Base-by-base conservation (phyloP, 2,888 invertebrate genomes). In the Tenthredo livida region DNA sequence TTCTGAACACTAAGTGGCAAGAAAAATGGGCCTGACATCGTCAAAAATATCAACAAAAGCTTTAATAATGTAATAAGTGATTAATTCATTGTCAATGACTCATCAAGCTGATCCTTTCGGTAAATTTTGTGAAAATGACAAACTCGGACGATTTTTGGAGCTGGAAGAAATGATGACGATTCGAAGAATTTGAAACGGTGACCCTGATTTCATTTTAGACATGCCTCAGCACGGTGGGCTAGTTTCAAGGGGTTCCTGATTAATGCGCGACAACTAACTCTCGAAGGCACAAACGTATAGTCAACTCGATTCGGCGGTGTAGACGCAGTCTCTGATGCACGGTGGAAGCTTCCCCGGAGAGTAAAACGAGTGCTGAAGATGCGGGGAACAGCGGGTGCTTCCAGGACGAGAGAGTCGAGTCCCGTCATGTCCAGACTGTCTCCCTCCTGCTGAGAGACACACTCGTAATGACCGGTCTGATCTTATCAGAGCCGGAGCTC, bases 391-490 rank as follows among this genome's bases (percentile, higher is more conserved):
- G 87, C 86, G 88, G 87, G 87, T 87, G 88, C 88, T 87, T 87
- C 88, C 85, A 87, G 89, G 90, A 90, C 89, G 90, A 89, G 90
- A 90, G 90, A 90, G 90, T 89, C 90, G 89, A 90, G 90, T 88
- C 89, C 89, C 90, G 89, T 90, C 91, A 91, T 91, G 91, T 91
- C 90, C 90, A 89, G 88, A 89, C 89, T 87, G 86, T 89, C 89
- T 90, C 89, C 89, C 80, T 80, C 91, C 90, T 88, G 90, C 91
- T 91, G 91, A 85, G 91, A 91, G 91, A 91, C 90, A 90, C 90
- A 77, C 77, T 90, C 90, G 91, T 91, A 91, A 91, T 91, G 91
- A 91, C 91, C 91, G 89, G 88, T 88, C 90, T 90, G 91, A 91
- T 91, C 91, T 91, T 91, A 91, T 91, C 91, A 90, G 88, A 86